phyloP scores from a whole-genome alignment of 2,888 invertebrate species.

The Fragum fragum region DNA sequence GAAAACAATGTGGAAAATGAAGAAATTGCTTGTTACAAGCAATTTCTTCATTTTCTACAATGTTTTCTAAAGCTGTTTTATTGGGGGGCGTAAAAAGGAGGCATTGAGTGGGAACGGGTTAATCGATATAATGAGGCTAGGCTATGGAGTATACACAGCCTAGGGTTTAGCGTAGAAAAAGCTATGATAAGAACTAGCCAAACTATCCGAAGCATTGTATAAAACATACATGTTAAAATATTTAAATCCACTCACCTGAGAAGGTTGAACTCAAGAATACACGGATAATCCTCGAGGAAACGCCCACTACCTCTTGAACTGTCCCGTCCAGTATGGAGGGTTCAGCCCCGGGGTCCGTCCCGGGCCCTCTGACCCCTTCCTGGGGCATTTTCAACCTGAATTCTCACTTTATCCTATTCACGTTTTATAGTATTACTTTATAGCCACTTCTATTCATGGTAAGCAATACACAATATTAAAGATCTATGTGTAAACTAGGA shows the following conservation, averaged over 20 bases:
- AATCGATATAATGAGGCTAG: too few species aligned
- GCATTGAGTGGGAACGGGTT: too few species aligned
- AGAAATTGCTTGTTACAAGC: too few species aligned
- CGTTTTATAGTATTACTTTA: neutral
- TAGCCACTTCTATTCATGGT: neutral
- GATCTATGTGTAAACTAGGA: neutral
- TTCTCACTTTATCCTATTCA: neutral
- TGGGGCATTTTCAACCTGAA: neutral
- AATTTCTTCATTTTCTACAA: too few species aligned
- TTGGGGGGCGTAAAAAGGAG: too few species aligned
- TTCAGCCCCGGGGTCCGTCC: conserved; percentile 11
- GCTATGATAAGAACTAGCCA: too few species aligned
- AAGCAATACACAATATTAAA: neutral
- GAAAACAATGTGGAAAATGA: too few species aligned
- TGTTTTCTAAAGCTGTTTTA: too few species aligned
- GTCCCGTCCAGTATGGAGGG: conserved; percentile 54
- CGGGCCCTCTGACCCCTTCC: neutral
- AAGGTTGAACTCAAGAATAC: conserved; percentile 67
- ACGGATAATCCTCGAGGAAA: conserved; percentile 56
- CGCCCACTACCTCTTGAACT: conserved; percentile 41
- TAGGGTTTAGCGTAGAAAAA: too few species aligned
- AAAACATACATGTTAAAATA: neutral
- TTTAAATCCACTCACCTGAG: conserved; percentile 55
- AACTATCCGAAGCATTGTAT: too few species aligned
- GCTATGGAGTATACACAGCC: too few species aligned